Conservation (phyloP, 2,113 vertebrate species). For the Leuciscus idus region DNA sequence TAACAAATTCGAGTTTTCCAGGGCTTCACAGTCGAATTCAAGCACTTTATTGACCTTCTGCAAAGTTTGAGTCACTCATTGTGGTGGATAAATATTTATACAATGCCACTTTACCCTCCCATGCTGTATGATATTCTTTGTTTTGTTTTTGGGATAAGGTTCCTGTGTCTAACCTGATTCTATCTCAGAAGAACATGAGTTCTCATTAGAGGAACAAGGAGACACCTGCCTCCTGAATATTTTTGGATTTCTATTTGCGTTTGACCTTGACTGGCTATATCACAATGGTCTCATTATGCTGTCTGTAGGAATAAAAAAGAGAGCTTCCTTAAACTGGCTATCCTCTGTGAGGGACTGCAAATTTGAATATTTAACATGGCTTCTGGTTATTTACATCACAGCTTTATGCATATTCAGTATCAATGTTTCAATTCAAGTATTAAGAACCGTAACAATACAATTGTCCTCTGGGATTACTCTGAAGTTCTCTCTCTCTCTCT, state of each 20-base stretch:
- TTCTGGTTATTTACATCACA: slow-evolving; percentile 35
- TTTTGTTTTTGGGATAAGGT: not conserved
- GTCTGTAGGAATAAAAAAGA: slow-evolving; percentile 29
- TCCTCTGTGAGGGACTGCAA: slow-evolving; percentile 1
- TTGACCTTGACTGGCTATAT: slow-evolving; percentile 27
- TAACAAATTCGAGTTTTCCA: not conserved
- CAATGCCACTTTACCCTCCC: not conserved
- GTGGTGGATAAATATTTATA: not conserved
- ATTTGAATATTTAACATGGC: slow-evolving; percentile 43
- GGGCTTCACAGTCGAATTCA: not conserved
- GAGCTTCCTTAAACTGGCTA: not conserved
- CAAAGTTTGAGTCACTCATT: slow-evolving; percentile 7
- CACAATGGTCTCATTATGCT: slow-evolving; percentile 24
- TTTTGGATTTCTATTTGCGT: slow-evolving; percentile 33
- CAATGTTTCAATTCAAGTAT: slow-evolving; percentile 30
- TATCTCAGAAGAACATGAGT: slow-evolving; percentile 39
- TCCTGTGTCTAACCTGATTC: slow-evolving; percentile 32
- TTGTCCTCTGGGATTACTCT: slow-evolving; percentile 44
- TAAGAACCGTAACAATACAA: slow-evolving; percentile 16
- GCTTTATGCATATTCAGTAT: slow-evolving; percentile 26
- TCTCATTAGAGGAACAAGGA: slow-evolving; percentile 36
- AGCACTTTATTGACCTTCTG: not conserved
- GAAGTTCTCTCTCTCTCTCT: not conserved
- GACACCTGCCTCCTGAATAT: slow-evolving; percentile 34
- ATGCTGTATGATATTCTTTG: not conserved